Evolutionary conservation across 2,888 invertebrate genomes (phyloP), one percentile per base, ranked within the genome.

Genomic region (Marronus borbonicus): DNA sequence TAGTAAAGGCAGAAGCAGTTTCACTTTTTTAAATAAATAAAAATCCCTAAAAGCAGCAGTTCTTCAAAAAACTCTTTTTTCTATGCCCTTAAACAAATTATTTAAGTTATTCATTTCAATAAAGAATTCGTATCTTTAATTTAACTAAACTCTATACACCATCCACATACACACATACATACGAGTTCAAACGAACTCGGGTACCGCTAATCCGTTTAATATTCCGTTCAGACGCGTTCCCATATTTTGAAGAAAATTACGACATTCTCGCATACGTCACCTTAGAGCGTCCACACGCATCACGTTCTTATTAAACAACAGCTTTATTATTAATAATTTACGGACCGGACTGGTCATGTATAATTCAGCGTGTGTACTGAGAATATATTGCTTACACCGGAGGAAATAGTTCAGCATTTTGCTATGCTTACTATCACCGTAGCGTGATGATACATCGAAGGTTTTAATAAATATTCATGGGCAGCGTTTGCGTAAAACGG

Each of bases 261-360:
- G 49, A 24, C 68, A 44, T 49, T 49, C 49, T 49, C 68, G 44
- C 49, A 68, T 68, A 68, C 39, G 39, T n/a, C 52, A 0, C 14
- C 52, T 52, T 52, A 60, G 12, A 24, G 49, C 52, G 55, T 52
- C 52, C 20, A 39, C 69, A 28, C 52, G 36, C 8, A 36, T 31
- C 52, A 39, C 65, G 39, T 36, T 39, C 55, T 70, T 28, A 8
- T 55, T 70, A 70, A 52, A 55, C 36, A 70, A 70, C 55, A 17
- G 28, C 70, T 55, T 69, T 31, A 69, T 69, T 55, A 70, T 70
- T 70, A 70, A 65, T 60, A 58, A 60, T 39, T 72, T 72, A 58
- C 72, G 14, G 24, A 7, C 14, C 20, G 58, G 44, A 60, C 24
- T 58, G 39, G 39, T 44, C 58, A 72, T 72, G 60, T 72, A 58